phyloP scores from a whole-genome alignment of 2,797 vertebrate genomes.

The Carapus acus region DNA sequence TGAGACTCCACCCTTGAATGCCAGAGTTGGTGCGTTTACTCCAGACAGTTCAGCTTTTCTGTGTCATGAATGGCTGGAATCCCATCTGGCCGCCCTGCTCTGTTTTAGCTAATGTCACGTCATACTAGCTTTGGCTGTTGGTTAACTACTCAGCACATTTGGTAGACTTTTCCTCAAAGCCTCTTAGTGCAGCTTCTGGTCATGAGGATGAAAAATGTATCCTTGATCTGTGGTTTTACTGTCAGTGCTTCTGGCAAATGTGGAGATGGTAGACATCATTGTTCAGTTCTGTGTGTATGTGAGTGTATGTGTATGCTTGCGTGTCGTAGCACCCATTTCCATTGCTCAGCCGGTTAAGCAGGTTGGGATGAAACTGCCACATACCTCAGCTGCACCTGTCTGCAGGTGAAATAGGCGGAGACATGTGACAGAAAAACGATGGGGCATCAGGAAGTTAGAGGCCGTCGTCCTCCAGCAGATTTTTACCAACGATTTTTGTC shows the following conservation, averaged over 20 bases:
- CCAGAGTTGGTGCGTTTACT: conserved; percentile 15
- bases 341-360: conserved; percentile 58
- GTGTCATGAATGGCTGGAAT: conserved; percentile 62
- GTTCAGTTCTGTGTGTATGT: conserved; percentile 1
- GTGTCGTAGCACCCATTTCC: conserved; percentile 19
- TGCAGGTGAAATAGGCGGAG: conserved; percentile 31
- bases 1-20: conserved; percentile 11
- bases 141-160: neutral
- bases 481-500: conserved; percentile 2
- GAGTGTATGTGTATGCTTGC: conserved; percentile 10
- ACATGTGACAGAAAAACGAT: neutral
- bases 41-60: conserved; percentile 26
- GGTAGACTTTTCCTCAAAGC: neutral
- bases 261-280: conserved; percentile 1
- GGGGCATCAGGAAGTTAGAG: conserved; percentile 22
- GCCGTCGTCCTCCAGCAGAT: neutral
- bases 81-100: conserved; percentile 39
- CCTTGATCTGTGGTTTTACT: neutral
- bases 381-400: conserved; percentile 48
- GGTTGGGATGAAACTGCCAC: conserved; percentile 73
- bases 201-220: neutral
- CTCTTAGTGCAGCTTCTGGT: no score
- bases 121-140: conserved; percentile 8
- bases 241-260: conserved; percentile 7
- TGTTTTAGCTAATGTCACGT: conserved; percentile 15